A percentile compares a stretch with the other conserved stretches of the same genome.
Conservation (phyloP, 2,888 invertebrate genomes). For the Phalangium opilio region DNA sequence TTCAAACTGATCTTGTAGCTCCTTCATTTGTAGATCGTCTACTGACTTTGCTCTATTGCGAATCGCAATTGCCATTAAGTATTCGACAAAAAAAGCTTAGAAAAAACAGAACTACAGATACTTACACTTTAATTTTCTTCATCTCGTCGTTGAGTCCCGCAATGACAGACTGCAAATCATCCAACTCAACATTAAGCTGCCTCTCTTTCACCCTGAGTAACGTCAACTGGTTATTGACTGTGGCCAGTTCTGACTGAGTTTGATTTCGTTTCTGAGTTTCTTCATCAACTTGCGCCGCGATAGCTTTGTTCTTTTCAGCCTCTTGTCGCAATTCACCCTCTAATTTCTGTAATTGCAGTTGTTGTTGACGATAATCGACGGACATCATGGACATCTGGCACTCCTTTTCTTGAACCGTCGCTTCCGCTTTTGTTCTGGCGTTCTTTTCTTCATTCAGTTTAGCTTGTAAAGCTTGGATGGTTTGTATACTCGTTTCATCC, state of each 20-base stretch:
- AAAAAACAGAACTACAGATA: constrained; percentile 10
- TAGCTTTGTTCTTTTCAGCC: constrained; percentile 62
- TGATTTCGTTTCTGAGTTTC: constrained; percentile 71
- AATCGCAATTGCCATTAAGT: too few relatives aligned
- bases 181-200: constrained; percentile 51
- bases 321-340: constrained; percentile 85
- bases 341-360: constrained; percentile 64
- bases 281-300: constrained; percentile 76
- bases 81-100: too few relatives aligned
- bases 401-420: constrained; percentile 64
- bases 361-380: constrained; percentile 87
- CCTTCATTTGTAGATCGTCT: constrained; percentile 62
- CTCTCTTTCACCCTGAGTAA: constrained; percentile 54
- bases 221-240: constrained; percentile 51
- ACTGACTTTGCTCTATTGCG: constrained; percentile 41
- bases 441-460: constrained; percentile 82
- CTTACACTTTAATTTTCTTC: constrained; percentile 48
- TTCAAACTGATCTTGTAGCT: constrained; percentile 84
- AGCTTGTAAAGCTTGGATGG: constrained; percentile 81
- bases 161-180: constrained; percentile 50
- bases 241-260: constrained; percentile 62
- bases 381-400: constrained; percentile 85
- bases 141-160: constrained; percentile 58
- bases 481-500: constrained; percentile 72
- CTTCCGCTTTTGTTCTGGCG: constrained; percentile 67